Conservation (phyloP, 2,888 invertebrate genomes). For the Stratiomys singularior region DNA sequence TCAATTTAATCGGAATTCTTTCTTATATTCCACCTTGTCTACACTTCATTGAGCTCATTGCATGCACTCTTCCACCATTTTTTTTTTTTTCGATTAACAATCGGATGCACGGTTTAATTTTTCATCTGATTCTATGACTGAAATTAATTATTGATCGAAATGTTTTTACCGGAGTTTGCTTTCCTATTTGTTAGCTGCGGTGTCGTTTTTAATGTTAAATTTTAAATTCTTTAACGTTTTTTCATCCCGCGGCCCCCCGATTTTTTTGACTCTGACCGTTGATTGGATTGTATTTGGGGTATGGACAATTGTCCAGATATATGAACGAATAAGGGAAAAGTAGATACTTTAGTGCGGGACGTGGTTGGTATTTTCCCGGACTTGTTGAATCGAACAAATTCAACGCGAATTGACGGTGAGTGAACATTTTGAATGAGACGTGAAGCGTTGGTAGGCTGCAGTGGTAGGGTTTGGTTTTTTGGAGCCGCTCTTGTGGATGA, state of each 20-base stretch:
- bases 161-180: constrained; percentile 20
- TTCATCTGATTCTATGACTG: constrained; percentile 47
- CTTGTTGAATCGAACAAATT: constrained; percentile 45
- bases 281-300: constrained; percentile 46
- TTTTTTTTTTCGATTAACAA: constrained; percentile 45
- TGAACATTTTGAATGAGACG: constrained; percentile 44
- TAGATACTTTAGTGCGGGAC: not conserved
- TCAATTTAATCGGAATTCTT: no score
- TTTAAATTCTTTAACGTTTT: constrained; percentile 27
- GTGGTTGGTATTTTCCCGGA: constrained; percentile 1
- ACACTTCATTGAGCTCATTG: not conserved
- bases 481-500: no score
- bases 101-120: constrained; percentile 49
- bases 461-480: not conserved
- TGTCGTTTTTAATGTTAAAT: constrained; percentile 44
- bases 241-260: not conserved
- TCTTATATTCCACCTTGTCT: not conserved
- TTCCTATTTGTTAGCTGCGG: not conserved
- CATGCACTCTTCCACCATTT: no score
- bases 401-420: constrained; percentile 34
- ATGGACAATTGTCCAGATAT: constrained; percentile 27
- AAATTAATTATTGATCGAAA: constrained; percentile 48
- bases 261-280: constrained; percentile 34
- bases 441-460: not conserved
- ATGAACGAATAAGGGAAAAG: constrained; percentile 4